These are phyloP conservation scores for Rhyacophila evoluta DNA, from an alignment of 2,888 invertebrate genomes.

Conservation along the genomic window DNA sequence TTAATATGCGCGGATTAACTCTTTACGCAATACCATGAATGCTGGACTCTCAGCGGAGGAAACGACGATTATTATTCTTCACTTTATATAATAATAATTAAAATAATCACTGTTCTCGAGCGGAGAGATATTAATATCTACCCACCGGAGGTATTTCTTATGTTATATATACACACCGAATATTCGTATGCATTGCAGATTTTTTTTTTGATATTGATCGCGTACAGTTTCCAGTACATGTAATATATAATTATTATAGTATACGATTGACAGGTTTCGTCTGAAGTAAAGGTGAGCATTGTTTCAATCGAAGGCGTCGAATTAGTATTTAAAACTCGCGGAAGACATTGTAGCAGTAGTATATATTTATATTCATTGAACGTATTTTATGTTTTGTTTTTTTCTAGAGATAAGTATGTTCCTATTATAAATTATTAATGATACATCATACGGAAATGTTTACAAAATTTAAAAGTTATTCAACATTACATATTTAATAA, in stretches of 20 bases:
- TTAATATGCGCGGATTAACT: neutral
- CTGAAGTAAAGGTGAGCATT: neutral
- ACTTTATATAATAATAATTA: too few species aligned
- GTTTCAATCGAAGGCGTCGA: neutral
- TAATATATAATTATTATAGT: too few species aligned
- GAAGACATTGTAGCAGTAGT: neutral
- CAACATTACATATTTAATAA: too few species aligned
- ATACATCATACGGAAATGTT: neutral
- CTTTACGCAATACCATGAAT: neutral
- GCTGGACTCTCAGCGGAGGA: neutral
- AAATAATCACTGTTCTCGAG: too few species aligned
- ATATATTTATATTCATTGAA: neutral
- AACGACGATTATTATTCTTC: too few species aligned
- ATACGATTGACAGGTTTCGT: too few species aligned
- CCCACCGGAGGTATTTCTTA: too few species aligned
- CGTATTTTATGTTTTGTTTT: neutral
- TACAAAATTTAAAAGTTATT: neutral
- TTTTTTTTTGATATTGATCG: too few species aligned
- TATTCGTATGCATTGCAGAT: too few species aligned
- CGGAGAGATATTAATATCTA: too few species aligned
- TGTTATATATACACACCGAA: too few species aligned
- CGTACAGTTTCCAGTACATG: too few species aligned
- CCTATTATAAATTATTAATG: neutral
- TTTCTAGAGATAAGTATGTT: neutral
- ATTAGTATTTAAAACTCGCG: neutral